These are phyloP conservation scores for Cryptotis parvus DNA, from an alignment of 2,113 vertebrate species.

Conservation along the genomic window DNA sequence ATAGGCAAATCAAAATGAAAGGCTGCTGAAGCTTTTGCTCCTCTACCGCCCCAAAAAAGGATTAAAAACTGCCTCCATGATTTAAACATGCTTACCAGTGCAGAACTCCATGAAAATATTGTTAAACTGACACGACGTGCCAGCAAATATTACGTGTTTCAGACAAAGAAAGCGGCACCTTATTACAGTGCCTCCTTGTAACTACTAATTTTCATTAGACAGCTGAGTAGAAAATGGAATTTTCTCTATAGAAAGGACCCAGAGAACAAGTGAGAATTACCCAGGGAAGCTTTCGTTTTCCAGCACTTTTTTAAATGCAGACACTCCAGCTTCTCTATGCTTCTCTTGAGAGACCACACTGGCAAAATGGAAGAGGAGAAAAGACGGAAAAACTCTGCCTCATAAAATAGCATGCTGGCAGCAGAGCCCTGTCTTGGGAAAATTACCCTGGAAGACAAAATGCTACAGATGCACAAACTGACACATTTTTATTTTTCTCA, in stretches of 20 bases:
- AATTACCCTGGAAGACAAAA: background rate
- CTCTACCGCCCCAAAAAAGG: background rate
- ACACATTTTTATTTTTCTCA: background rate
- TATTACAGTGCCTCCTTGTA: background rate
- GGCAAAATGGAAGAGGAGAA: conserved; percentile 17
- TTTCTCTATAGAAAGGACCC: background rate
- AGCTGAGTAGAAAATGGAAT: conserved; percentile 2
- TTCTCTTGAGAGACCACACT: conserved; percentile 1
- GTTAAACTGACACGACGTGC: background rate
- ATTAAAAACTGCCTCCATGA: conserved; percentile 67
- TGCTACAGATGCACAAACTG: background rate
- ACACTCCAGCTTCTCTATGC: background rate
- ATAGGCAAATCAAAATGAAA: conserved; percentile 57
- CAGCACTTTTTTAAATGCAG: background rate
- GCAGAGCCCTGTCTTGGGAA: background rate
- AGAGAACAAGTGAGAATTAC: background rate
- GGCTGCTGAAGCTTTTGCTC: background rate
- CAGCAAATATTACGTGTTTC: background rate
- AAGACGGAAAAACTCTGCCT: conserved; percentile 6
- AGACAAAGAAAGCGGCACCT: background rate
- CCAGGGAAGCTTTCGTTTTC: background rate
- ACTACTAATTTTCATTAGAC: conserved; percentile 53
- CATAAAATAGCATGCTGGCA: background rate
- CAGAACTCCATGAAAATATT: conserved; percentile 68
- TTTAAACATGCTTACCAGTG: conserved; percentile 18